phyloP scores from a whole-genome alignment of 2,113 vertebrate species.

The Regulus satrapa region DNA sequence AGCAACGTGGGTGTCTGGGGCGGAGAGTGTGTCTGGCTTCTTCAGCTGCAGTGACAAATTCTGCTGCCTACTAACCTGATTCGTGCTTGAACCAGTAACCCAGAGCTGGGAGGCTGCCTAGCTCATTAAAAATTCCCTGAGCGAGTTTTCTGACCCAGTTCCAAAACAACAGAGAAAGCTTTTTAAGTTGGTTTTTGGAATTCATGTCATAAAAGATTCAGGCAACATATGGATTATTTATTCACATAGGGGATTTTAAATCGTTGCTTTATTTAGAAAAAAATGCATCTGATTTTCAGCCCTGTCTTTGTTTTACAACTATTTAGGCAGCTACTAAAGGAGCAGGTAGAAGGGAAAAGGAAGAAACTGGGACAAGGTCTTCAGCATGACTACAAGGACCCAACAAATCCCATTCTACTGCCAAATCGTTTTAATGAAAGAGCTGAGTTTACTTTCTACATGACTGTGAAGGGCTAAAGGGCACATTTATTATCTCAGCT shows the following conservation, averaged over 20 bases:
- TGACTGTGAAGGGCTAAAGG: not conserved
- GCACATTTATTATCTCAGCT: not conserved
- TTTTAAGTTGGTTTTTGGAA: constrained; percentile 17
- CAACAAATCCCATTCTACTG: not conserved
- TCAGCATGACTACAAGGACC: not conserved
- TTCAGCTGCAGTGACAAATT: not conserved
- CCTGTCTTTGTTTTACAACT: not conserved
- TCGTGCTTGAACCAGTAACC: constrained; percentile 48
- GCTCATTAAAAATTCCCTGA: constrained; percentile 49
- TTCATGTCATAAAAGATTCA: constrained; percentile 58
- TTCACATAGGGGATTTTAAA: not conserved
- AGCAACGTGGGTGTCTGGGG: not conserved
- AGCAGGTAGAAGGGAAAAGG: not conserved
- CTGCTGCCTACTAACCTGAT: constrained; percentile 35
- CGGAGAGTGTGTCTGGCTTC: not conserved
- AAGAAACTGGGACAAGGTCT: not conserved
- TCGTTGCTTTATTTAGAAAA: not conserved
- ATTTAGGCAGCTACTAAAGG: not conserved
- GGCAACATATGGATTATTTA: constrained; percentile 59
- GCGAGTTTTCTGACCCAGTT: constrained; percentile 43
- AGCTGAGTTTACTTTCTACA: not conserved
- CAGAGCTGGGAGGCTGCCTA: constrained; percentile 5
- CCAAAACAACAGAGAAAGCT: constrained; percentile 45
- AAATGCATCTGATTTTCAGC: not conserved
- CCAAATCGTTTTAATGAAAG: not conserved